phyloP scores from a whole-genome alignment of 2,888 invertebrate genomes.

The Zootermopsis nevadensis region DNA sequence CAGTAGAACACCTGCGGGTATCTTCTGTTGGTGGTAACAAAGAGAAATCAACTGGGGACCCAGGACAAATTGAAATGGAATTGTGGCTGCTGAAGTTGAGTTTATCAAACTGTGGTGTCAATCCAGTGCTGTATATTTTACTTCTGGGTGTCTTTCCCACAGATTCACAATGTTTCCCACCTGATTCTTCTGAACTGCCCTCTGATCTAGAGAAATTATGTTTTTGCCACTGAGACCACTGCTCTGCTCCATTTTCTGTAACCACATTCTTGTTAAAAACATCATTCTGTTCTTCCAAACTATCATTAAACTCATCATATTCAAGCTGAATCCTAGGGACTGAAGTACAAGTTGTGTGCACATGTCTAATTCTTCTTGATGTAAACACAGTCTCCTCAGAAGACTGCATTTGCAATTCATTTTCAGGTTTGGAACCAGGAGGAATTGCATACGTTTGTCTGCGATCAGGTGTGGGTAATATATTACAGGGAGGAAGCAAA shows the following conservation, averaged over 20 bases:
- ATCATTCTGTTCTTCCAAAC: not conserved
- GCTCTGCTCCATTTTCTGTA: not conserved
- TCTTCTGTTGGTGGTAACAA: not conserved
- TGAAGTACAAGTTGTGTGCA: not conserved
- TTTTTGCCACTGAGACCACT: not conserved
- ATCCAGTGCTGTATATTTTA: not conserved
- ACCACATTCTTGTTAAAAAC: not conserved
- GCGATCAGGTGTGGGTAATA: conserved; percentile 64
- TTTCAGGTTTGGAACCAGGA: conserved; percentile 56
- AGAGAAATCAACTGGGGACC: not conserved
- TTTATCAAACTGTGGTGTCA: not conserved
- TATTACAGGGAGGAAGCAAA: not conserved
- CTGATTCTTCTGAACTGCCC: not conserved
- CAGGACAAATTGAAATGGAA: not conserved
- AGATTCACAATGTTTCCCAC: not conserved
- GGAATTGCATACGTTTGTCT: conserved; percentile 75
- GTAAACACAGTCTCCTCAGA: not conserved
- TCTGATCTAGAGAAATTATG: not conserved
- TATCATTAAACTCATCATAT: not conserved
- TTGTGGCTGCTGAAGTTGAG: not conserved
- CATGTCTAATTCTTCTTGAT: not conserved
- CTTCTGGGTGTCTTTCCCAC: not conserved
- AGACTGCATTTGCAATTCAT: not conserved
- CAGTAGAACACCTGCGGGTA: not conserved
- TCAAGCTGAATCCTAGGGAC: not conserved